phyloP scores from a whole-genome alignment of 1,140 invertebrate species.

The Limonius californicus region DNA sequence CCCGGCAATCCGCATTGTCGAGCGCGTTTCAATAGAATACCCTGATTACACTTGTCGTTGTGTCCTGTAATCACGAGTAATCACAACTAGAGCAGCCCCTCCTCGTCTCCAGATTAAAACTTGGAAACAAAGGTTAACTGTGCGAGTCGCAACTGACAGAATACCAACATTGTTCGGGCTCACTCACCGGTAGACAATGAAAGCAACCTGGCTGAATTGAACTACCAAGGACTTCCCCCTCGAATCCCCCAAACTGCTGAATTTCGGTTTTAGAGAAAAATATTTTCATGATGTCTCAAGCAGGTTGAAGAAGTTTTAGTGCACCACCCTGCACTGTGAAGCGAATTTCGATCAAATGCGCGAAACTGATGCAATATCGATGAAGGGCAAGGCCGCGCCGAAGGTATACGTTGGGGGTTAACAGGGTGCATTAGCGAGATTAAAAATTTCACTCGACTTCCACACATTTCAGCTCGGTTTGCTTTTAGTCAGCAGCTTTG shows the following conservation, averaged over 20 bases:
- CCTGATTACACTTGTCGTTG: conserved; percentile 41
- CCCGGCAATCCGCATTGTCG: conserved; percentile 29
- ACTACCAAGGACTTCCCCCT: no score
- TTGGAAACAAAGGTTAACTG: conserved; percentile 40
- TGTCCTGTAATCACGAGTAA: conserved; percentile 31
- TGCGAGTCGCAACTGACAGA: conserved; percentile 18
- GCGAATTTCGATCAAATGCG: not conserved
- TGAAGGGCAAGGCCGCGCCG: not conserved
- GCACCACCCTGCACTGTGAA: not conserved
- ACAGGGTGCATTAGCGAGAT: not conserved
- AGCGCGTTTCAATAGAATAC: conserved; percentile 40
- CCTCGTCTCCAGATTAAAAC: conserved; percentile 34
- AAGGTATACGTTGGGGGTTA: not conserved
- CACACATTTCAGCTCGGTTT: not conserved
- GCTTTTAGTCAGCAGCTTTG: not conserved
- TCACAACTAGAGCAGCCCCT: conserved; percentile 20
- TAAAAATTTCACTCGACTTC: not conserved
- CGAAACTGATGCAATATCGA: not conserved
- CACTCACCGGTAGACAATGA: not conserved
- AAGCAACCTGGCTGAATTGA: not conserved
- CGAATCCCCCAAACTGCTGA: no score
- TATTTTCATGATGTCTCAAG: no score
- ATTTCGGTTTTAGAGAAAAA: no score
- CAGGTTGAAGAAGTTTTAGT: no score
- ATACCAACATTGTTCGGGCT: not conserved